Evolutionary conservation across 2,113 vertebrate species (phyloP), one percentile per base, ranked within the genome.

Genomic region (Lycaon pictus): DNA sequence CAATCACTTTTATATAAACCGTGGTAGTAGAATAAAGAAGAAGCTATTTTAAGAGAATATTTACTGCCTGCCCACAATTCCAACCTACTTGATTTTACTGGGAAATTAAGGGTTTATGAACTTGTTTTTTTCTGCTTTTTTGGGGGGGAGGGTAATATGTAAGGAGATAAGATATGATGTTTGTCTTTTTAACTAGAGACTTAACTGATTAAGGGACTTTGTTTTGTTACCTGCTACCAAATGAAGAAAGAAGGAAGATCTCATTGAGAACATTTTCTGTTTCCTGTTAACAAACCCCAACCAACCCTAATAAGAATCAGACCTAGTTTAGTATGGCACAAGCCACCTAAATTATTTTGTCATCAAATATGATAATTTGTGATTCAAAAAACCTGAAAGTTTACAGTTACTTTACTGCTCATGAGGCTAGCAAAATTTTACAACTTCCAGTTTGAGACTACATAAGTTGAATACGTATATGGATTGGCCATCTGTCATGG

Each of bases 61-160:
- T 88, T 85, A 37, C 69, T 25, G 83, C 43, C 43, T 43, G 43
- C 25, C 19, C 79, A 83, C 19, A 51, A 11, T 13, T 84, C 43
- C 58, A 86, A 63, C 20, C 58, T 58, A 60, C 5, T 82, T 87
- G 16, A 65, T 90, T 88, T 92, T 65, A 2, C 62, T 48, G 32
- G 60, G 22, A 95, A 94, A 35, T 63, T 51, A 80, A 56, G 58
- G 53, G 10, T 77, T 80, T 81, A 63, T 82, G 82, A 96, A 92
- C 23, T 55, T 84, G 3, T 53, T 72, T 67, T 72, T 67, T 69
- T 92, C n/a, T 60, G 32, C 9, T 23, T 5, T 20, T 25, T 11
- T 1, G 43, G 12, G 22, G 37, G 5, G 16, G 13, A 19, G 11
- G 63, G 37, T 11, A 60, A 65, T 51, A 84, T 20, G 16, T 67